Conservation (phyloP, 1,140 invertebrate genomes). For the Tetramorium alpestre region DNA sequence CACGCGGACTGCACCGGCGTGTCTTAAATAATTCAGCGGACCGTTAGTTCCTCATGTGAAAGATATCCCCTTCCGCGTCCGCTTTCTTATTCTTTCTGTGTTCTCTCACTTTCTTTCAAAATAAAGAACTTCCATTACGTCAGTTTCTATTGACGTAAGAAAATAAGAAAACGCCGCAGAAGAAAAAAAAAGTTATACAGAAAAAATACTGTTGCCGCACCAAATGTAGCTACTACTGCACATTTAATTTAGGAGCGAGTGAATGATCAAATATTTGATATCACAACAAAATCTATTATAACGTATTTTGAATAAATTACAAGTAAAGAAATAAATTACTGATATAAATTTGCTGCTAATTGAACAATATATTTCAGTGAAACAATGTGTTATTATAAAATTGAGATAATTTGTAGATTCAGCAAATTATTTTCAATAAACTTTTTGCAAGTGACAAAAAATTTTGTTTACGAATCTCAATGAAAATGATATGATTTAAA, state of each 20-base stretch:
- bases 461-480: not conserved
- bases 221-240: not conserved
- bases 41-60: constrained; percentile 66
- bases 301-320: not conserved
- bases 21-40: constrained; percentile 71
- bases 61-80: constrained; percentile 56
- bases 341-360: not conserved
- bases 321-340: not conserved
- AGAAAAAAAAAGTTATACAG: not conserved
- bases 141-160: not conserved
- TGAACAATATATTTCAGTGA: not conserved
- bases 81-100: constrained; percentile 17
- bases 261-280: not conserved
- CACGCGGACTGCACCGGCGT: constrained; percentile 38
- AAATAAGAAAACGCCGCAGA: not conserved
- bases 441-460: not conserved
- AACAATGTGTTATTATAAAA: not conserved
- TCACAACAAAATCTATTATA: not conserved
- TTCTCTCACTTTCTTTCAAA: constrained; percentile 24
- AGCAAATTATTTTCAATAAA: not conserved
- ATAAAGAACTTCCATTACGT: not conserved
- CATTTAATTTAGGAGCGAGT: not conserved
- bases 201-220: not conserved
- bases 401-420: not conserved
- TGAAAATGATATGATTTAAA: not conserved